Conservation (phyloP, 2,888 invertebrate genomes). For the Neoaliturus tenellus region DNA sequence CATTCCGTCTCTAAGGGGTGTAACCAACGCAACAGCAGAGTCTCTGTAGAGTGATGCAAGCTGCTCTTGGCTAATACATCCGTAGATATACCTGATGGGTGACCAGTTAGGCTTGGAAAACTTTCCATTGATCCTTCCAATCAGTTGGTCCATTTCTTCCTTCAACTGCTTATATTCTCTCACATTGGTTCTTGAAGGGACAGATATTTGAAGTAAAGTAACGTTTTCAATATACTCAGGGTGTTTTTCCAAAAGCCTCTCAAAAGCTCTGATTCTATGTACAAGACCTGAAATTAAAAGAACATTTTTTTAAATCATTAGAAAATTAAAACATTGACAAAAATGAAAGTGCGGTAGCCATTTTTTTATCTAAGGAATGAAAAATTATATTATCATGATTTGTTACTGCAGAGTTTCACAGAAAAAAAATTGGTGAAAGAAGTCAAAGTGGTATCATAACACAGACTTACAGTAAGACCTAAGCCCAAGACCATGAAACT, state of each 20-base stretch:
- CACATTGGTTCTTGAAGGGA: constrained; percentile 72
- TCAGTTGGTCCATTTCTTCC: constrained; percentile 72
- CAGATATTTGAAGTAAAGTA: constrained; percentile 71
- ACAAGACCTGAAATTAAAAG: constrained; percentile 68
- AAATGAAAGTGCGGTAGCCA: too few species aligned
- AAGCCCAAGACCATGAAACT: too few species aligned
- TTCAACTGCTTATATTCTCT: constrained; percentile 72
- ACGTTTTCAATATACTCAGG: constrained; percentile 71
- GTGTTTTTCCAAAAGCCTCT: constrained; percentile 71
- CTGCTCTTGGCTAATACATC: constrained; percentile 71
- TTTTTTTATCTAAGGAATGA: too few species aligned
- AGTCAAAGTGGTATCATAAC: too few species aligned
- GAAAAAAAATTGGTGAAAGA: too few species aligned
- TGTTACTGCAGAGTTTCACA: too few species aligned
- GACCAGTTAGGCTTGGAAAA: constrained; percentile 73
- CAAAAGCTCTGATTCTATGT: constrained; percentile 71
- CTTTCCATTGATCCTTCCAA: constrained; percentile 72
- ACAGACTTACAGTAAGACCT: too few species aligned
- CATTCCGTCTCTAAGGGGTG: constrained; percentile 73
- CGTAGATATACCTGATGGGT: constrained; percentile 72
- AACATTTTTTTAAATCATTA: too few species aligned
- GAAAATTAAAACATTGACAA: too few species aligned
- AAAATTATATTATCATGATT: too few species aligned
- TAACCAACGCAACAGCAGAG: constrained; percentile 72
- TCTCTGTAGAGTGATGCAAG: constrained; percentile 72